Conservation (phyloP, 2,888 invertebrate genomes). For the Tetragonisca angustula region DNA sequence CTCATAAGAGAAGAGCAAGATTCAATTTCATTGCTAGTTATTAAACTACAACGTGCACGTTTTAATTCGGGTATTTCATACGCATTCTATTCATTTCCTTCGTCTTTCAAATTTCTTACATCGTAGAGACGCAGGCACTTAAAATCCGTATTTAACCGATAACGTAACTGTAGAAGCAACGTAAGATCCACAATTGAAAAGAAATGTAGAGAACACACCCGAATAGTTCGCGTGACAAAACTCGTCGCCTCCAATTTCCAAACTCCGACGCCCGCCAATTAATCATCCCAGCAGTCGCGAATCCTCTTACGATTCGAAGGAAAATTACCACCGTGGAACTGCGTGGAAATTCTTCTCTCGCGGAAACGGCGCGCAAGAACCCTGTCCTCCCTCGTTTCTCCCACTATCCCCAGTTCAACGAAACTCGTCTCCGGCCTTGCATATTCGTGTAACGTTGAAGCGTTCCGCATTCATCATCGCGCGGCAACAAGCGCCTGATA, state of each 20-base stretch:
- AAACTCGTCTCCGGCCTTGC: slow-evolving; percentile 12
- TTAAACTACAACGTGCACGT: too few relatives aligned
- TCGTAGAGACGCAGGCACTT: too few relatives aligned
- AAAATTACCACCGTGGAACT: background rate
- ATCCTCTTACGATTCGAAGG: background rate
- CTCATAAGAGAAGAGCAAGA: background rate
- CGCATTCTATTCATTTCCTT: too few relatives aligned
- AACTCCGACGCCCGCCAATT: background rate
- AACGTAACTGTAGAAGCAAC: background rate
- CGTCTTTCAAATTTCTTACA: too few relatives aligned
- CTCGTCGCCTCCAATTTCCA: background rate
- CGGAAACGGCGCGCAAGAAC: background rate
- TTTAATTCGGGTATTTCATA: too few relatives aligned
- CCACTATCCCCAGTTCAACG: background rate
- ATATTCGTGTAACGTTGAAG: slow-evolving; percentile 34
- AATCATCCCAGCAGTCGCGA: background rate
- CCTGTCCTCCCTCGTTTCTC: background rate
- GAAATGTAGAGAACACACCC: background rate
- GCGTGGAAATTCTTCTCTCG: background rate
- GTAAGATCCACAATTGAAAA: background rate
- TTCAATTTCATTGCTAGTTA: background rate
- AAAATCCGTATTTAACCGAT: background rate
- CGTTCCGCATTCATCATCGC: slow-evolving; percentile 50
- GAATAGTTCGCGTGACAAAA: background rate
- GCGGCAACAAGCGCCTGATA: slow-evolving; percentile 31